Conservation (phyloP, 2,888 invertebrate species). For the Pherbina coryleti region DNA sequence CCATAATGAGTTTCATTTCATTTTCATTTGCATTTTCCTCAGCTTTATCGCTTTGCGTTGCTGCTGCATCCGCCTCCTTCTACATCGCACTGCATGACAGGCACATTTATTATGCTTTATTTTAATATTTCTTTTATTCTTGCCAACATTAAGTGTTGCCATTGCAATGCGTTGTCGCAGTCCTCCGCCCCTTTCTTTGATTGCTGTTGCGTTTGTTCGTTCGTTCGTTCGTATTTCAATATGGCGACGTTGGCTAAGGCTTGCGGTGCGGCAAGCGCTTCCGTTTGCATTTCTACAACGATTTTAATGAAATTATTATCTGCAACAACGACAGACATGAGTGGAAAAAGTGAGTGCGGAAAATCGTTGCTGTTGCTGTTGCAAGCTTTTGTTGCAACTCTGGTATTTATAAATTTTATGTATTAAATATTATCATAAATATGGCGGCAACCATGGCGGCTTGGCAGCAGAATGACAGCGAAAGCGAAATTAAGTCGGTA, state of each 20-base stretch:
- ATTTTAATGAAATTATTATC: constrained; percentile 42
- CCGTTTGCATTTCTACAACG: constrained; percentile 17
- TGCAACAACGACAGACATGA: constrained; percentile 10
- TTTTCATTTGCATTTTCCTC: constrained; percentile 39
- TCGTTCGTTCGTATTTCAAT: not conserved
- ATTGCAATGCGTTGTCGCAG: not conserved
- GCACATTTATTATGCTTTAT: constrained; percentile 18
- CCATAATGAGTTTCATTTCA: constrained; percentile 48
- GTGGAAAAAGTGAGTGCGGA: not conserved
- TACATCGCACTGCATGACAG: not conserved
- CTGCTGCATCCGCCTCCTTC: not conserved
- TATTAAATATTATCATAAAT: constrained; percentile 9
- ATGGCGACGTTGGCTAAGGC: constrained; percentile 14
- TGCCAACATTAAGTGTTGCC: constrained; percentile 16
- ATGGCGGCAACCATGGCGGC: constrained; percentile 5
- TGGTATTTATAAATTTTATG: not conserved
- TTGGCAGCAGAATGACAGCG: constrained; percentile 33
- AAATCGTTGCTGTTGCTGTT: constrained; percentile 6
- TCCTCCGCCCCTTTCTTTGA: not conserved
- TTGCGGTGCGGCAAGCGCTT: constrained; percentile 6
- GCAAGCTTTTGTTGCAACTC: not conserved
- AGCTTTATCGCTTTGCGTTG: not conserved
- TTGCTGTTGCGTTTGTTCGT: not conserved
- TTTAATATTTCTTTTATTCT: constrained; percentile 3
- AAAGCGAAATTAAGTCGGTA: constrained; percentile 52